Percentiles rank a stretch among this genome's conserved stretches.
Conservation (phyloP, 2,888 invertebrate species). For the Nycteola revayana region DNA sequence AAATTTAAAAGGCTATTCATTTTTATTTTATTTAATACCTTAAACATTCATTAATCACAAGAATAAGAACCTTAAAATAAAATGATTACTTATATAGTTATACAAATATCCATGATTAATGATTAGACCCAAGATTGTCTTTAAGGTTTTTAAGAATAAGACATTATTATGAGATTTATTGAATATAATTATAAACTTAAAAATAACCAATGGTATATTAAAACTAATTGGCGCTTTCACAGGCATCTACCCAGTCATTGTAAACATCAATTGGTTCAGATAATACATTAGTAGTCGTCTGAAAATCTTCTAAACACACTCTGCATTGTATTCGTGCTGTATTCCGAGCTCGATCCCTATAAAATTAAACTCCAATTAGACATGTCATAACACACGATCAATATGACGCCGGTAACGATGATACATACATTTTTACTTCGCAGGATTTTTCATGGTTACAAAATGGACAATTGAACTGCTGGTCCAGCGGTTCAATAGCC, state of each 20-base stretch:
- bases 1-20: slow-evolving; percentile 18
- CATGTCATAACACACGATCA: background rate
- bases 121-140: slow-evolving; percentile 2
- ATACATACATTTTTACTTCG: slow-evolving; percentile 97
- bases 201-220: slow-evolving; percentile 20
- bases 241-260: slow-evolving; percentile 99
- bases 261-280: slow-evolving; percentile 99
- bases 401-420: background rate
- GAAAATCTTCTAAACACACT: slow-evolving; percentile 98
- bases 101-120: slow-evolving; percentile 5
- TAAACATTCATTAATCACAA: background rate
- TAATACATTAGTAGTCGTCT: slow-evolving; percentile 96
- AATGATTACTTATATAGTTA: slow-evolving; percentile 9
- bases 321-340: slow-evolving; percentile 97
- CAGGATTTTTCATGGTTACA: slow-evolving; percentile 99
- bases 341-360: slow-evolving; percentile 96
- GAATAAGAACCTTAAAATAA: slow-evolving; percentile 20
- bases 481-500: slow-evolving; percentile 95
- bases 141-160: slow-evolving; percentile 3
- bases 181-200: slow-evolving; percentile 27
- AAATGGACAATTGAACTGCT: slow-evolving; percentile 99
- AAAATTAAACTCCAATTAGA: slow-evolving; percentile 37
- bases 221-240: slow-evolving; percentile 91
- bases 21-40: too few relatives aligned
- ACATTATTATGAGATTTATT: slow-evolving; percentile 12